Base-by-base conservation (phyloP, 2,888 invertebrate species). In the Plagodis dolabraria region DNA sequence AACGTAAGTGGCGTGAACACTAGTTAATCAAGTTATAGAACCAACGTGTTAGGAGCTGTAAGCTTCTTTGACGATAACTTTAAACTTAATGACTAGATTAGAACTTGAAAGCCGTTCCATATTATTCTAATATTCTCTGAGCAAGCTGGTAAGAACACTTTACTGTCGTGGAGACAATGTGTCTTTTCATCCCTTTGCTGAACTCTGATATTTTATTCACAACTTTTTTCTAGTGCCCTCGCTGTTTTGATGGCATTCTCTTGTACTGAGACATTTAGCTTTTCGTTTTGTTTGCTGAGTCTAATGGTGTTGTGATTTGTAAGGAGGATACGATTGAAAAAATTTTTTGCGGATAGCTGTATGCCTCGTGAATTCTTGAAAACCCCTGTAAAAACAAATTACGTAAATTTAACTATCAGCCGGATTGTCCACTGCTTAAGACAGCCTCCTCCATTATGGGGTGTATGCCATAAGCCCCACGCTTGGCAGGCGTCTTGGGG, bases 201-300 rank as follows among this genome's bases (percentile, higher is more conserved):
- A 59, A 45, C 64, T 51, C 61, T 57, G 57, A 75, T 79, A 71
- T 71, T 70, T 78, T 77, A 80, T 80, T 79, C 79, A 80, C 51
- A 56, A 62, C 53, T 63, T 64, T 63, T 48, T 70, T 73, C 68
- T 69, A 64, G 65, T 71, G 68, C 69, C 72, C 70, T 72, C 72
- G 72, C 71, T 75, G 72, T 77, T 78, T 79, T 79, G 75, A 80
- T 79, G 69, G 79, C 72, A 57, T 80, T 79, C 68, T 64, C 76
- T 65, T 78, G 80, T 80, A 71, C 55, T 57, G 47, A 40, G 55
- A 54, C 61, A 55, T 55, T 63, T 63, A 61, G 65, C 61, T 60
- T 59, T 64, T 63, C 57, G 55, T 57, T 49, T 11, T 66, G 62
- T 70, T 69, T 62, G 36, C 11, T 44, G 34, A 12, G 7, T 51